Base-by-base conservation (phyloP, 1,140 invertebrate species). In the Nymphalis io region DNA sequence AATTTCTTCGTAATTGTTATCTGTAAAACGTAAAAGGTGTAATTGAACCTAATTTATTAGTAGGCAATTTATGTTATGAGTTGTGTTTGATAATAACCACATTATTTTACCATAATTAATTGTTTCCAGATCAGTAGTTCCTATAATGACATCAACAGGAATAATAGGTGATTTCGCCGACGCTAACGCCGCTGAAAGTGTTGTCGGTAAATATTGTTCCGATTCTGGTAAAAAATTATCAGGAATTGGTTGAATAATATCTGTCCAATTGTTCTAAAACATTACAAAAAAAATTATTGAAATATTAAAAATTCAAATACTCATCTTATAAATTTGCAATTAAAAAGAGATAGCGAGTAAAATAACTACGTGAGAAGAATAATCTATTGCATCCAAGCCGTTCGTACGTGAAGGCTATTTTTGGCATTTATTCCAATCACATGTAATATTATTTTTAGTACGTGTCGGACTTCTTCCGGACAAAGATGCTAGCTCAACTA, bases 71-170 rank as follows among this genome's bases (percentile, higher is more conserved):
- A 10, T 20, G 18, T 8, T 18, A 6, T 51, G 3, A 33, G 27
- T 33, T 33, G 10, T 33, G 27, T 33, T 33, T 33, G 10, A 33
- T 33, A 33, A 8, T 8, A 33, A 33, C n/a, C n/a, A 20, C 2
- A n/a, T 1, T 20, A 10, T 8, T 20, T 12, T 82, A 78, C 61
- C 60, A 55, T 68, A 81, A 72, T 93, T 92, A 27, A 93, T 89
- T n/a, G 93, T 93, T 77, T 95, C 94, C 71, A 94, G 90, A 62
- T 93, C 93, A 13, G 93, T 93, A 18, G 93, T 91, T 23, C 94
- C 94, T 40, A 94, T 92, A n/a, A 95, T 75, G 20, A 94, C 23
- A 61, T 90, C 84, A 12, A 91, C 84, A 18, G 93, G 93, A 67
- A 92, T 87, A 20, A 79, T 82, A 39, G 88, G 90, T 60, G 89